phyloP scores from a whole-genome alignment of 2,888 invertebrate species.

The Polia nebulosa region DNA sequence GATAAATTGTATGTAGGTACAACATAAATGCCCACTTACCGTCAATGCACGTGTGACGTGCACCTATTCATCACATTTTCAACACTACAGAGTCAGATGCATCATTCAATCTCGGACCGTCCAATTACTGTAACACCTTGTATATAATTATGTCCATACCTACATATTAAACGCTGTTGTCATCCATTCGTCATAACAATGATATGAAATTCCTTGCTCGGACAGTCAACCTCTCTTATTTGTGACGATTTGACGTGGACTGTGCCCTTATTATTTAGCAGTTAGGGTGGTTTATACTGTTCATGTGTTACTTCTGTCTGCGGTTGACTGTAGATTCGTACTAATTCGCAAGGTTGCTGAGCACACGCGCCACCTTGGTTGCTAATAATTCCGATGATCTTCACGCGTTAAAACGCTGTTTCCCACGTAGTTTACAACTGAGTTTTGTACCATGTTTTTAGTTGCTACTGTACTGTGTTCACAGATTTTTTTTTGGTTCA shows the following conservation, averaged over 20 bases:
- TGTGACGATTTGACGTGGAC: neutral
- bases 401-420: conserved; percentile 80
- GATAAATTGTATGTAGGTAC: neutral
- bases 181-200: conserved; percentile 72
- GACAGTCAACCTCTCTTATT: conserved; percentile 14
- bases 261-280: conserved; percentile 13
- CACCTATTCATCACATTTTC: conserved; percentile 27
- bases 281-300: conserved; percentile 16
- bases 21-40: conserved; percentile 1
- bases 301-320: conserved; percentile 2
- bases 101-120: conserved; percentile 39
- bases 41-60: conserved; percentile 5
- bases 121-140: conserved; percentile 42
- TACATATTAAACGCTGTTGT: conserved; percentile 57
- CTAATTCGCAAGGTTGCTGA: conserved; percentile 86
- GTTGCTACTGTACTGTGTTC: conserved; percentile 40
- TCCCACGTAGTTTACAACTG: conserved; percentile 78
- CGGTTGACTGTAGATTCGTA: conserved; percentile 53
- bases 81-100: conserved; percentile 27
- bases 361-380: conserved; percentile 86
- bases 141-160: conserved; percentile 35
- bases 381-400: conserved; percentile 84
- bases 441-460: conserved; percentile 49
- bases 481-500: neutral
- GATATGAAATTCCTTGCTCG: conserved; percentile 69